Evolutionary conservation across 2,113 vertebrate species (phyloP), one percentile per base, ranked within the genome.

Genomic region (Indicator indicator): DNA sequence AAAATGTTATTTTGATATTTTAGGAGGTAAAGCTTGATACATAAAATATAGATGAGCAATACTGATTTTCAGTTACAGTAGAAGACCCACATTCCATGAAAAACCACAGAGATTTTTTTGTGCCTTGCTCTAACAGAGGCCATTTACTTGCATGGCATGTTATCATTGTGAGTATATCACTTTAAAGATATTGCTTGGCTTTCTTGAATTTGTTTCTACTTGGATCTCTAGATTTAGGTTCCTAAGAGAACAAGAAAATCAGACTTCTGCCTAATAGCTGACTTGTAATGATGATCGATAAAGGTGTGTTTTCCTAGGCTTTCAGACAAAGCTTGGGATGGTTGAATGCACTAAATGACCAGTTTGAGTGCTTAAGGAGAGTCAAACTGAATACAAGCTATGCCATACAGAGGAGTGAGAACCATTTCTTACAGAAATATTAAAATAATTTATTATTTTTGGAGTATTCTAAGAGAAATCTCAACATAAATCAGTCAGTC

Each of bases 81-180:
- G 36, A 80, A 76, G 27, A 59, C 13, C 0, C 0, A 78, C 86
- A 62, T 44, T 92, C 18, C 20, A 58, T 69, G 16, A 18, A 93
- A 80, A 88, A 67, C 4, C 56, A 33, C 6, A 60, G 18, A 60
- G 7, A 26, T 85, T 65, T 58, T 79, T 0, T 63, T 16, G 27
- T 59, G 12, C 20, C 14, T 89, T 0, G 0, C 2, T 32, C 12
- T 69, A 81, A 59, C 0, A 2, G 20, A 56, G 83, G 13, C 4
- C 7, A n/a, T 23, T 77, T 60, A 16, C 4, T 64, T 42, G 12
- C 2, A 6, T 77, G 28, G 54, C 12, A 48, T 65, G 4, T 16
- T 44, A 62, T 30, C 15, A 16, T 3, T 38, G 19, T 38, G 6
- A 78, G 4, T 3, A 14, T 36, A 72, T 32, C 2, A 56, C 21